Conservation (phyloP, 1,140 invertebrate genomes). For the Belonocnema kinseyi region DNA sequence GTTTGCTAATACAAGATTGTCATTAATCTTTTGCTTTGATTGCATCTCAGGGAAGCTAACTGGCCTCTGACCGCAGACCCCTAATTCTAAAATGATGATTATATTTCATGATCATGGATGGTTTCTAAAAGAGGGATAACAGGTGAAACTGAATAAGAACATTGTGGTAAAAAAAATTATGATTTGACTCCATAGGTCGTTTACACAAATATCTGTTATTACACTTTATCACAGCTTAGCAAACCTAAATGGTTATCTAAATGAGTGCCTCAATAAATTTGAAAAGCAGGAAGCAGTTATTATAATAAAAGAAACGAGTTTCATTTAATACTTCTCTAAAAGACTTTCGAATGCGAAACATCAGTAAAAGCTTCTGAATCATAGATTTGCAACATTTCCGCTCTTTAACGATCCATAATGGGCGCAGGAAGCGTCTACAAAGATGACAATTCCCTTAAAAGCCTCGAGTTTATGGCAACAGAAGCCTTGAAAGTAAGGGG, state of each 20-base stretch:
- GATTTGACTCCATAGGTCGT: background rate
- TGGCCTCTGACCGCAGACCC: background rate
- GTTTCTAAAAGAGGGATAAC: background rate
- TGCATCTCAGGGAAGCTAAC: too few relatives aligned
- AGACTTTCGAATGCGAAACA: background rate
- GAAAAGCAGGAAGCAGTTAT: background rate
- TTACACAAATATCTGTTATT: background rate
- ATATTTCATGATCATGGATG: slow-evolving; percentile 7
- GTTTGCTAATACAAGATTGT: background rate
- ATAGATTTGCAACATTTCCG: slow-evolving; percentile 42
- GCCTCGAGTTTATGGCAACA: slow-evolving; percentile 44
- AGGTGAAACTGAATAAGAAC: slow-evolving; percentile 5
- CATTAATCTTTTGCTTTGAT: background rate
- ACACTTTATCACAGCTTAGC: slow-evolving; percentile 7
- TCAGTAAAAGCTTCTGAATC: background rate
- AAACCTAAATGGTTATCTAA: slow-evolving; percentile 7
- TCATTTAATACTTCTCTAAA: background rate
- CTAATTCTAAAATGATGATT: slow-evolving; percentile 11
- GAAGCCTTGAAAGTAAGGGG: slow-evolving; percentile 44
- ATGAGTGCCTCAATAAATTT: background rate
- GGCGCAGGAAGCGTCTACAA: background rate
- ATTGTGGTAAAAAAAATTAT: background rate
- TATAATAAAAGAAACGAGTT: background rate
- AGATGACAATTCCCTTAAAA: slow-evolving; percentile 26
- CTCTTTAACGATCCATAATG: slow-evolving; percentile 42